Percentiles rank a stretch among this genome's conserved stretches.
These are phyloP conservation scores for Heliocidaris erythrogramma DNA, from an alignment of 35 echinoderm and acorn worm genomes.

Conservation along the genomic window DNA sequence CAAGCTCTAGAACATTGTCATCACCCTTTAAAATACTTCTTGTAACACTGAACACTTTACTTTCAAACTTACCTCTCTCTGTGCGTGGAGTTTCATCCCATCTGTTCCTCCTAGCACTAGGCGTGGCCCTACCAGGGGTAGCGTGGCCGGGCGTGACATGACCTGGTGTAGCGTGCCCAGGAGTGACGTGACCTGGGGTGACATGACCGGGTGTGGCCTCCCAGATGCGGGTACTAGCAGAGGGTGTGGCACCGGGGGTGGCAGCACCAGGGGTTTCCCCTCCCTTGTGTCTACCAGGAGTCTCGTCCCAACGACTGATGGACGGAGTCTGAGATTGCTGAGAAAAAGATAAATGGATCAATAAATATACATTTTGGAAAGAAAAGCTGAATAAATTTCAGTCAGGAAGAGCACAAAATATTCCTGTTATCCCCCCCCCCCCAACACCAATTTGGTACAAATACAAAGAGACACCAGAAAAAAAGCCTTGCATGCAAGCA, in stretches of 20 bases:
- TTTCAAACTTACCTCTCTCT: conserved; percentile 78
- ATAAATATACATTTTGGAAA: not conserved
- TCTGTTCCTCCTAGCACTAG: conserved; percentile 90
- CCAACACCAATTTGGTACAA: no score
- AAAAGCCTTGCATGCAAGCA: no score
- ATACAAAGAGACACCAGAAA: no score
- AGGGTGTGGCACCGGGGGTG: conserved; percentile 74
- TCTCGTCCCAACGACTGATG: conserved; percentile 93
- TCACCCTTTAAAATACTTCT: no score
- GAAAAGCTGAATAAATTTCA: not conserved
- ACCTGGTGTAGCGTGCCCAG: conserved; percentile 84
- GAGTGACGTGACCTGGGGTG: conserved; percentile 86
- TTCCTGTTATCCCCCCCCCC: not conserved
- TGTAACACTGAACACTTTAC: not conserved
- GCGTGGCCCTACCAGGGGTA: conserved; percentile 80
- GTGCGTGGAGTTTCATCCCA: conserved; percentile 99
- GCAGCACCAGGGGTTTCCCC: conserved; percentile 88
- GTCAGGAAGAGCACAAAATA: not conserved
- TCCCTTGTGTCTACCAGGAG: conserved; percentile 88
- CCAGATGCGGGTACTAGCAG: conserved; percentile 88
- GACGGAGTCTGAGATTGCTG: conserved; percentile 81
- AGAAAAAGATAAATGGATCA: conserved; percentile 18
- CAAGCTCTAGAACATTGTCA: no score
- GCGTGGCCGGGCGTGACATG: conserved; percentile 90
- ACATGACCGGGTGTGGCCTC: conserved; percentile 92